Base-by-base conservation (phyloP, 2,113 vertebrate genomes). In the Coturnix japonica region DNA sequence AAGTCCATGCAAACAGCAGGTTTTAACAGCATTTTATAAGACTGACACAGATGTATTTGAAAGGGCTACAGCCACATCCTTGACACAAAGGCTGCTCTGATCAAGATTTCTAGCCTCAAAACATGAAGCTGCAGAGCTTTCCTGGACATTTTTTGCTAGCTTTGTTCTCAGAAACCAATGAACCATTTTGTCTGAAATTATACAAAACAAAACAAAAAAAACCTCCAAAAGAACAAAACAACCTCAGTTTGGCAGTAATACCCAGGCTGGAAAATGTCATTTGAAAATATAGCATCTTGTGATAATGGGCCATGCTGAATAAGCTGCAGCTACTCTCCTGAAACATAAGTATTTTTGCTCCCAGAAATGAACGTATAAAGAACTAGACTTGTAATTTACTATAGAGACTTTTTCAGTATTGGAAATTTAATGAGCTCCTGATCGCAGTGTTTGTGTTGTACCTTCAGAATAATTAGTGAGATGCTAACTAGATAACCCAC, bases 381-480 rank as follows among this genome's bases (percentile, higher is more conserved):
- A 86, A 37, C 8, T 37, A 3, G 20, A n/a, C 20, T 61, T 80
- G 23, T 78, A 81, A 84, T 81, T 84, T 69, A 28, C 12, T 81
- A 87, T 61, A 54, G 63, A 76, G 41, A 37, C 8, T 85, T 61
- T 12, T 93, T 89, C 37, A 54, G n/a, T 69, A 5, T n/a, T 73
- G 63, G 35, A 79, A 95, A 57, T 83, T 66, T 3, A 1, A 20
- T 51, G 41, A 11, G 64, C 26, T 54, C 17, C 11, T 7, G 4
- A 72, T 76, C 12, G 41, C 70, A 56, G 8, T 47, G 53, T 75
- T 84, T 65, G 23, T 93, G 66, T 81, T 84, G 30, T 61, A 90
- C 20, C 70, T 90, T 89, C 66, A 76, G 22, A 71, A 35, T 85
- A 72, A 88, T 81, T 37, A 83, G 43, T 84, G 74, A 87, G 91